phyloP scores from a whole-genome alignment of 2,888 invertebrate genomes.

The Chaetogeoica ovagalla region DNA sequence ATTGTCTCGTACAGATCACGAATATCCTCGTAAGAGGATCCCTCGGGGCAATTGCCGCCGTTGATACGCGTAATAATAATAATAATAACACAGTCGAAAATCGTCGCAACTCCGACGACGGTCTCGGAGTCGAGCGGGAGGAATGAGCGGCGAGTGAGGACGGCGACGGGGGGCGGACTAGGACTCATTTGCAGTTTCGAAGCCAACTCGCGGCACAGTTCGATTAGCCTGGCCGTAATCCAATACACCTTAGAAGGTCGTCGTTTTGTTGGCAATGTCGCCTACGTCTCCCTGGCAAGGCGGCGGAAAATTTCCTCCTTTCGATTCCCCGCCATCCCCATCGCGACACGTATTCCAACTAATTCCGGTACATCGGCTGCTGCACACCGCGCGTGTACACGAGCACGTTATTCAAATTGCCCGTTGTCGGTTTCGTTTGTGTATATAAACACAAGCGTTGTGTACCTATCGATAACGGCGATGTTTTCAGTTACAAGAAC shows the following conservation, averaged over 20 bases:
- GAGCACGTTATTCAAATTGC: too few species aligned
- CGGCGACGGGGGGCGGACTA: background rate
- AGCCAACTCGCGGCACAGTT: constrained; percentile 42
- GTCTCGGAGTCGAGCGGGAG: background rate
- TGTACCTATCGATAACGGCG: too few species aligned
- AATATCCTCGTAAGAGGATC: too few species aligned
- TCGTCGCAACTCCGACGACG: background rate
- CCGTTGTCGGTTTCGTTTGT: too few species aligned
- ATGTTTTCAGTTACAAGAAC: too few species aligned
- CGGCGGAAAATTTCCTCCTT: background rate
- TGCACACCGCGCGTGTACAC: too few species aligned
- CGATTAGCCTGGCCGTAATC: constrained; percentile 48
- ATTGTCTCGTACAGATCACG: too few species aligned
- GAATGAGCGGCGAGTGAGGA: background rate
- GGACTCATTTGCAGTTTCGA: constrained; percentile 38
- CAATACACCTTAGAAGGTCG: constrained; percentile 29
- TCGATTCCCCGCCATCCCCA: too few species aligned
- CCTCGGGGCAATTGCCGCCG: too few species aligned
- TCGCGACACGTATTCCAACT: background rate
- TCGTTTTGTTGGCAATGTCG: constrained; percentile 34
- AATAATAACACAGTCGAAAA: too few species aligned
- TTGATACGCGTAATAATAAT: too few species aligned
- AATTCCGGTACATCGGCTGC: background rate
- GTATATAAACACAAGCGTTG: constrained; percentile 27
- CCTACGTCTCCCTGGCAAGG: background rate